Evolutionary conservation across 2,113 vertebrate species (phyloP).

Genomic region (Lepus timidus): DNA sequence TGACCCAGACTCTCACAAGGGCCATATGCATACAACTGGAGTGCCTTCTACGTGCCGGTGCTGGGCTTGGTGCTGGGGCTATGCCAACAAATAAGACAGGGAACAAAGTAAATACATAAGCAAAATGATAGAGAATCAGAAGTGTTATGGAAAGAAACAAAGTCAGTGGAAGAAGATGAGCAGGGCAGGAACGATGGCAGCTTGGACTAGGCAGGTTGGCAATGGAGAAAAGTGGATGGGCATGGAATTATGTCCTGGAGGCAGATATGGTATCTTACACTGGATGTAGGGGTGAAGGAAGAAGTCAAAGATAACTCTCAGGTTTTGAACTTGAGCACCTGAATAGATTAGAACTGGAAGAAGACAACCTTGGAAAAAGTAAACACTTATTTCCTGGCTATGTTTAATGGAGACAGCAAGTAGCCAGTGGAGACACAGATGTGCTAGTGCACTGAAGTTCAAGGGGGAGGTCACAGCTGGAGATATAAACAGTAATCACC

Average conservation of each 20-base stretch:
- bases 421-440: too few species aligned
- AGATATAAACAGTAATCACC: too few species aligned
- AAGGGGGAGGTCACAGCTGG: too few species aligned
- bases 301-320: too few species aligned
- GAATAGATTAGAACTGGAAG: background rate
- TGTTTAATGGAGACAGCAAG: background rate
- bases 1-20: background rate
- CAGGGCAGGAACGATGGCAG: background rate
- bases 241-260: too few species aligned
- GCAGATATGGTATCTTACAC: too few species aligned
- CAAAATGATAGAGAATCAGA: background rate
- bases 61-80: background rate
- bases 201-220: too few species aligned
- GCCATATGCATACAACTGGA: background rate
- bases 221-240: too few species aligned
- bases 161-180: background rate
- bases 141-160: background rate
- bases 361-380: background rate
- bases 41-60: background rate
- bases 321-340: too few species aligned
- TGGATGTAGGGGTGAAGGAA: too few species aligned
- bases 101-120: background rate
- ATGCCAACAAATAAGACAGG: background rate
- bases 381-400: too few species aligned
- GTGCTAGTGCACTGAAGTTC: too few species aligned